Evolutionary conservation across 2,113 vertebrate species (phyloP), one percentile per base, ranked within the genome.

Genomic region (Antechinus flavipes): DNA sequence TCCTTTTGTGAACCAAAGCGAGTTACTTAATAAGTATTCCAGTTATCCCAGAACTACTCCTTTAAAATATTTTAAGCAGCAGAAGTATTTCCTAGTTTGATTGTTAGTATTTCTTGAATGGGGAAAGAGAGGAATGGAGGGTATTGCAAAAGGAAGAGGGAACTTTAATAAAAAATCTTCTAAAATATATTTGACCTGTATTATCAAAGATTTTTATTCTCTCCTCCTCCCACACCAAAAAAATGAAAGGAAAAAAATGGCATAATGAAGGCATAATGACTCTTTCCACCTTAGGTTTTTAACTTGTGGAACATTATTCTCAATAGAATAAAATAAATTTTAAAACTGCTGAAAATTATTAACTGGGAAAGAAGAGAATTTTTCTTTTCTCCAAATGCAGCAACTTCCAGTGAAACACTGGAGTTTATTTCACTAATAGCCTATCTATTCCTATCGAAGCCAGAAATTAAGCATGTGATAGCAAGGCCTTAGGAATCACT

Each of bases 381-480:
- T 91, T 97, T 97, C 54, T 96, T 10, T 95, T 96, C 94, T 96
- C 54, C 89, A 94, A n/a, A 50, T 30, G 9, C 55, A 53, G 91
- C 0, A 93, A 92, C 24, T 52, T 54, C 8, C 93, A 92, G 16
- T 92, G 14, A 92, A 96, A 94, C n/a, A 53, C 1, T 91, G 26
- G 61, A 19, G 10, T 52, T 47, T 47, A 94, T 94, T 97, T 96
- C 93, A 91, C 89, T 97, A 96, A 96, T 94, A 92, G 90, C 97
- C 61, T 95, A 26, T 35, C 23, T 93, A 14, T 92, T 92, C 24
- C 42, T 95, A 19, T 96, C 91, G 96, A 95, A 96, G 10, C 0
- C 93, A 95, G 19, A 14, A 96, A 10, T 54, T 9, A 95, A 95
- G 91, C 6, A 55, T 94, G 0, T 89, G 90, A 92, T 92, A 52